Conservation (phyloP, 2,797 vertebrate species). For the Pipistrellus pipistrellus region DNA sequence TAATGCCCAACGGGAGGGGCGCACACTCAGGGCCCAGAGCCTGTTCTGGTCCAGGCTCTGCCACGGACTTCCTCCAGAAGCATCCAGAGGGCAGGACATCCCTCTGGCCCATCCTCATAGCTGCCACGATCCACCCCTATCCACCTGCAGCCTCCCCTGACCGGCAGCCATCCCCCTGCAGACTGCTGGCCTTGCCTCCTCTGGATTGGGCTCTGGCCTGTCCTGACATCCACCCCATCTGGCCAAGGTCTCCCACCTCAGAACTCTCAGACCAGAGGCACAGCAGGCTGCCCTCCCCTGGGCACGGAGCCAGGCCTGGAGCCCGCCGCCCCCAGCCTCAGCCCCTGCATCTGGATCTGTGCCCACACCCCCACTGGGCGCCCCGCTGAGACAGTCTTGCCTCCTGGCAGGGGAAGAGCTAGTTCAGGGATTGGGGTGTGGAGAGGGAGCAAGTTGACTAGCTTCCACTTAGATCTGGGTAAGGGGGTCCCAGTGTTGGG, state of each 20-base stretch:
- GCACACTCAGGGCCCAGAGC: no score
- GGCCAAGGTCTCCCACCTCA: not conserved
- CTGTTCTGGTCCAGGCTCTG: no score
- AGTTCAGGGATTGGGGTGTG: not conserved
- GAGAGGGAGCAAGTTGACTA: not conserved
- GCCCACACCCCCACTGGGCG: fast-evolving
- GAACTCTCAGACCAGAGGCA: not conserved
- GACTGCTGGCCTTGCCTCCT: not conserved
- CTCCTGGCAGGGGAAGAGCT: not conserved
- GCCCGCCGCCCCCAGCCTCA: not conserved
- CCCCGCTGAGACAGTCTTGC: not conserved
- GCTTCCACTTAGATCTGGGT: not conserved
- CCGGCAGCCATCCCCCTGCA: not conserved
- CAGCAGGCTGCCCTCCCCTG: not conserved
- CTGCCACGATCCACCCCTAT: fast-evolving
- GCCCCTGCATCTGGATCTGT: fast-evolving
- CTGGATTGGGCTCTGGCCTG: not conserved
- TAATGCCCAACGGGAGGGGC: no score
- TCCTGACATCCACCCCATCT: not conserved
- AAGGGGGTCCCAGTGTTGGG: not conserved
- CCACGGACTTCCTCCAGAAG: no score
- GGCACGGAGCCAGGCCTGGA: not conserved
- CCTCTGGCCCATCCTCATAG: not conserved
- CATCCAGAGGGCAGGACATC: not conserved
- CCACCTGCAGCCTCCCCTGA: not conserved